phyloP scores from a whole-genome alignment of 1,140 invertebrate species.

The Polypedilum pembai region DNA sequence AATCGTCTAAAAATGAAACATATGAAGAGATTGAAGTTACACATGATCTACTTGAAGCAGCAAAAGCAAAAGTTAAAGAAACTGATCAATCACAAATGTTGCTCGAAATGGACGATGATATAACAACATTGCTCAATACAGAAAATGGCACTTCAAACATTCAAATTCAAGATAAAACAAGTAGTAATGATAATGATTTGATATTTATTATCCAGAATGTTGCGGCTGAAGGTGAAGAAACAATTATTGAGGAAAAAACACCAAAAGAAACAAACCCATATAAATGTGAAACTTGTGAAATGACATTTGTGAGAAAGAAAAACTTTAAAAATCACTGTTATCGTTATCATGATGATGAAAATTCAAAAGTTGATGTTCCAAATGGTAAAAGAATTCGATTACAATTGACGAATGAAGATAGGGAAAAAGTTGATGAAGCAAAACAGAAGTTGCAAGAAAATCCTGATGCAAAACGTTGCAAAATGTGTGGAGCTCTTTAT shows the following conservation, averaged over 20 bases:
- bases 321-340: constrained; percentile 43
- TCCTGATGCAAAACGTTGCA: constrained; percentile 29
- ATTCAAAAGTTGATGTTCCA: neutral
- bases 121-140: neutral
- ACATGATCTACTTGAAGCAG: neutral
- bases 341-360: neutral
- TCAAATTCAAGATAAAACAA: neutral
- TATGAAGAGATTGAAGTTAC: constrained; percentile 24
- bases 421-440: neutral
- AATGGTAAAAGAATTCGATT: neutral
- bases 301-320: constrained; percentile 47
- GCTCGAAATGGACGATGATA: neutral
- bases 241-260: neutral
- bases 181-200: neutral
- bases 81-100: neutral
- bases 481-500: constrained; percentile 19
- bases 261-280: neutral
- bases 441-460: constrained; percentile 30
- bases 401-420: neutral
- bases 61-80: neutral
- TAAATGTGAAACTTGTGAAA: constrained; percentile 37
- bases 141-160: neutral
- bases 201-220: neutral
- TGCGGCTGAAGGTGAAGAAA: neutral
- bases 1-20: neutral